Conservation (phyloP, 2,797 vertebrate genomes). For the Geotria australis region DNA sequence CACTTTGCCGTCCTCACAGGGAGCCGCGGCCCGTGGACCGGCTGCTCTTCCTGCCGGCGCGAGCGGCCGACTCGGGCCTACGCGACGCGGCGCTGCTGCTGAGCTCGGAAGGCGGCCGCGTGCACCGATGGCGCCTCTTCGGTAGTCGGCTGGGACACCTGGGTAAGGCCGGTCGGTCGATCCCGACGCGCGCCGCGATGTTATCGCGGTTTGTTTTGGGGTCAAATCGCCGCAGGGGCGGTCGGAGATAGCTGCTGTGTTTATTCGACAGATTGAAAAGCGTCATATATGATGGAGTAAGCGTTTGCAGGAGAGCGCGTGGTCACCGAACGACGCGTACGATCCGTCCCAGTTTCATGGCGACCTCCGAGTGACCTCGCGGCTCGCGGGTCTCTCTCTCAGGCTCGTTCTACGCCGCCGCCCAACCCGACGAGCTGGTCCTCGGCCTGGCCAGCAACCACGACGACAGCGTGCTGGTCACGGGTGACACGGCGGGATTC, state of each 20-base stretch:
- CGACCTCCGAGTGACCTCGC: too few relatives aligned
- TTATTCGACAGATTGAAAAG: too few relatives aligned
- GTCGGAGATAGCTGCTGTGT: too few relatives aligned
- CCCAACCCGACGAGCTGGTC: constrained; percentile 5
- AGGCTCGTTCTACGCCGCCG: constrained; percentile 12
- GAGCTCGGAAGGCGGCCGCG: constrained; percentile 7
- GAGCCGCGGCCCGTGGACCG: constrained; percentile 4
- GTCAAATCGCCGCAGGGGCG: too few relatives aligned
- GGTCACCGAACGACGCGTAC: too few relatives aligned
- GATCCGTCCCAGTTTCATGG: too few relatives aligned
- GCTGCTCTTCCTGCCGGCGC: constrained; percentile 11
- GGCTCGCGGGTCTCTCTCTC: background rate
- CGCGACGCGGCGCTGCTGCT: constrained; percentile 6
- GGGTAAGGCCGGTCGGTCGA: too few relatives aligned
- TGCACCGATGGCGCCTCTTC: constrained; percentile 8
- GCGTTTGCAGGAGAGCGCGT: too few relatives aligned
- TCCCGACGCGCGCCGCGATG: too few relatives aligned
- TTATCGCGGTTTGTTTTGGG: too few relatives aligned
- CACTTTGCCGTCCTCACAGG: constrained; percentile 2
- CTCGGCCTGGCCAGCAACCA: constrained; percentile 11
- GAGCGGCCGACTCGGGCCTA: constrained; percentile 4
- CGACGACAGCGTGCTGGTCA: constrained; percentile 13
- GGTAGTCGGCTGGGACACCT: constrained; percentile 4
- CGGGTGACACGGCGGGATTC: constrained; percentile 12
- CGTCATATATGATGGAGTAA: too few relatives aligned